phyloP scores from a whole-genome alignment of 2,797 vertebrate genomes.

The Peromyscus nudipes region DNA sequence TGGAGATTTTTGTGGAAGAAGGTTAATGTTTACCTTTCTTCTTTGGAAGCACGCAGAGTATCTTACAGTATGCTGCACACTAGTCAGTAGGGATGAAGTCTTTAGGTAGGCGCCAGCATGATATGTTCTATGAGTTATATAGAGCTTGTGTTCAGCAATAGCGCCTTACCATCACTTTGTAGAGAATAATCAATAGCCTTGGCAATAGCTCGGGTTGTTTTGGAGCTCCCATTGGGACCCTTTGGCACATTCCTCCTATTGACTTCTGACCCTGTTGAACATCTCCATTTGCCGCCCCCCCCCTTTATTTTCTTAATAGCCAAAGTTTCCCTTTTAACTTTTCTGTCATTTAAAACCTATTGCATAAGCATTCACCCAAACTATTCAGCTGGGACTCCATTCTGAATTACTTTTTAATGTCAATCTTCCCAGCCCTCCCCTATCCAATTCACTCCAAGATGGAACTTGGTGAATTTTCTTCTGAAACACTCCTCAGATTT shows the following conservation, averaged over 20 bases:
- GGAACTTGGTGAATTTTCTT: not conserved
- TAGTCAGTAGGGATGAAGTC: not conserved
- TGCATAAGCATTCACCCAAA: not conserved
- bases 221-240: too few relatives aligned
- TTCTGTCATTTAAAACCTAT: not conserved
- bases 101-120: not conserved
- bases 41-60: too few relatives aligned
- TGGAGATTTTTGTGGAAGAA: not conserved
- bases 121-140: not conserved
- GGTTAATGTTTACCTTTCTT: not conserved
- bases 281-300: not conserved
- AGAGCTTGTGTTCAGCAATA: not conserved
- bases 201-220: not conserved
- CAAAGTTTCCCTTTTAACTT: not conserved
- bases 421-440: not conserved
- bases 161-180: not conserved
- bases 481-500: not conserved
- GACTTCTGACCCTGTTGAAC: not conserved
- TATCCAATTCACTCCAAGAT: not conserved
- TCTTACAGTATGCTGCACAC: not conserved
- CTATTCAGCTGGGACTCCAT: not conserved
- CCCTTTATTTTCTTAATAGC: not conserved
- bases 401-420: not conserved
- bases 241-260: too few relatives aligned
- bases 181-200: not conserved